Percentiles rank a stretch among this genome's conserved stretches.
Evolutionary conservation across 2,113 vertebrate genomes (phyloP).

Genomic region (Pimephales promelas): DNA sequence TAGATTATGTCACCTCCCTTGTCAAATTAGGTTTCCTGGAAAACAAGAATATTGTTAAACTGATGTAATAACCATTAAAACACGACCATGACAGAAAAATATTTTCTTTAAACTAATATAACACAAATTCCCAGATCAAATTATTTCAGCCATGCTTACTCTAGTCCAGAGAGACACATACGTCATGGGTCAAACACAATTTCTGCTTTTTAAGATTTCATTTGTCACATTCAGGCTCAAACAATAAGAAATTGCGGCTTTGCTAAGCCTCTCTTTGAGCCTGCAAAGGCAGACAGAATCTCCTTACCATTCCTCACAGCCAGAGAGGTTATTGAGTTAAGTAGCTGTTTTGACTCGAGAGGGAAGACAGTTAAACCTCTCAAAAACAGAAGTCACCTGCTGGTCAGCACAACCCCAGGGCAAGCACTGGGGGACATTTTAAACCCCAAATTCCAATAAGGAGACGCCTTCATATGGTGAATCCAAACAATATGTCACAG

Average conservation of each 20-base stretch:
- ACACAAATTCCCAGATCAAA: conserved; percentile 29
- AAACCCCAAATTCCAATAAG: conserved; percentile 34
- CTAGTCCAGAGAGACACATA: not conserved
- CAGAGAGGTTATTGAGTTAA: conserved; percentile 65
- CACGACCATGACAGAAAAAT: not conserved
- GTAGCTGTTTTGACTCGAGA: conserved; percentile 62
- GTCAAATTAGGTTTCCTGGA: conserved; percentile 25
- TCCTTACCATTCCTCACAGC: conserved; percentile 61
- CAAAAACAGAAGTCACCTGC: conserved; percentile 64
- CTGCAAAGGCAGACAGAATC: conserved; percentile 56
- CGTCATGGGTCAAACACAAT: not conserved
- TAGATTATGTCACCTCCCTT: not conserved
- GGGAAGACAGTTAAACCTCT: conserved; percentile 63
- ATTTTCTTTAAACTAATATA: conserved; percentile 1
- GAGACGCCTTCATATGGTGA: conserved; percentile 40
- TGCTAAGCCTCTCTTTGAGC: conserved; percentile 32
- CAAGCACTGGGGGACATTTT: conserved; percentile 46
- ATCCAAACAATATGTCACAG: conserved; percentile 58
- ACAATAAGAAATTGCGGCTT: conserved; percentile 12
- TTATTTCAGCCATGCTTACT: not conserved
- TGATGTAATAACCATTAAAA: conserved; percentile 18
- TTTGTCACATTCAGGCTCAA: conserved; percentile 42
- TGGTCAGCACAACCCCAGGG: conserved; percentile 49
- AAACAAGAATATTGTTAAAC: not conserved
- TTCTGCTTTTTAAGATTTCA: conserved; percentile 11